A percentile compares a stretch with the other conserved stretches of the same genome.
Conservation (phyloP, 2,113 vertebrate species). For the Oreochromis niloticus region DNA sequence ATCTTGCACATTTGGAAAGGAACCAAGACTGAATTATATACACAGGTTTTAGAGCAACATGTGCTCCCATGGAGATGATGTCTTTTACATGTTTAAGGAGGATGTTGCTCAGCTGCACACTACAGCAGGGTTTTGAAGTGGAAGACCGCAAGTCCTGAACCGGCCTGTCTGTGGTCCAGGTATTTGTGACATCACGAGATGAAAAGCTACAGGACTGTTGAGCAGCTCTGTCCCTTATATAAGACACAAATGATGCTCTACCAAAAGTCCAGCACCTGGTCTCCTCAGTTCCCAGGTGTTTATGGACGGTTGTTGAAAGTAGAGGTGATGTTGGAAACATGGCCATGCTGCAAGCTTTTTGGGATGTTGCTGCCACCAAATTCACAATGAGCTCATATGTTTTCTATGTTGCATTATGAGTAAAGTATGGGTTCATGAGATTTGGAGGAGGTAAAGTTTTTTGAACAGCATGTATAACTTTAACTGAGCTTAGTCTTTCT, state of each 20-base stretch:
- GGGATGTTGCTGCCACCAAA: not conserved
- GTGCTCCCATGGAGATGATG: not conserved
- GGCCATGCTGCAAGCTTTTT: not conserved
- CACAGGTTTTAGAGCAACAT: not conserved
- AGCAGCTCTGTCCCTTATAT: not conserved
- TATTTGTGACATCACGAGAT: no score
- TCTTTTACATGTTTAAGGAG: rapidly evolving
- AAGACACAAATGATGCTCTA: not conserved
- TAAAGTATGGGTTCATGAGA: not conserved
- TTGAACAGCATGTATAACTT: not conserved
- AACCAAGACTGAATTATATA: not conserved
- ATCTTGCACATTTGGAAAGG: not conserved
- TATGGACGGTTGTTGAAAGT: not conserved
- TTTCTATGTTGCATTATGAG: rapidly evolving
- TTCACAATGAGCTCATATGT: rapidly evolving
- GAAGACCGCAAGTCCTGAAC: no score
- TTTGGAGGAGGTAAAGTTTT: slow-evolving; percentile 21
- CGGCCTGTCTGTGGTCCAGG: no score
- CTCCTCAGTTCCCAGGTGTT: not conserved
- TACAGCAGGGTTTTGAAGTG: not conserved
- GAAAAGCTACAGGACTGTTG: not conserved
- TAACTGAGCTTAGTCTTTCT: rapidly evolving
- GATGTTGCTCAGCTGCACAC: rapidly evolving
- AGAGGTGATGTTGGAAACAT: not conserved
- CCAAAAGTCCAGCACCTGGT: not conserved